A percentile compares a stretch with the other conserved stretches of the same genome.
Conservation (phyloP, 2,797 vertebrate species). For the Epinephelus malabaricus region DNA sequence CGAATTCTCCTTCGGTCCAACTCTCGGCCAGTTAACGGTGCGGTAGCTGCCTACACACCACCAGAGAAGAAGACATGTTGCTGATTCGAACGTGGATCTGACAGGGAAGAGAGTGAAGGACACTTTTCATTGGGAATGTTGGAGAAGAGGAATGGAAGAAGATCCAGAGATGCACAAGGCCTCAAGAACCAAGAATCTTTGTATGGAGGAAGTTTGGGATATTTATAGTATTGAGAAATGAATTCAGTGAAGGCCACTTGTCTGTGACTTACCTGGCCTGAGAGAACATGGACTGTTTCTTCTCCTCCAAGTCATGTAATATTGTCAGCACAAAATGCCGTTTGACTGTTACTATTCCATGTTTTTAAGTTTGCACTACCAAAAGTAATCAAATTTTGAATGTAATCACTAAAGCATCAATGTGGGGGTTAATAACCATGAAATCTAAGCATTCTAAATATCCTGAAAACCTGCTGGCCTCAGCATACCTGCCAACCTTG, state of each 20-base stretch:
- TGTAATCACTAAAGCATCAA: not conserved
- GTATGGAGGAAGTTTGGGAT: not conserved
- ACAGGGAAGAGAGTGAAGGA: slow-evolving; percentile 1
- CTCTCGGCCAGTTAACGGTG: slow-evolving; percentile 63
- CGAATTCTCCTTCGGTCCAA: slow-evolving; percentile 66
- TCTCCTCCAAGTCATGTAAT: too few species aligned
- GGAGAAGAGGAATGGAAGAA: not conserved
- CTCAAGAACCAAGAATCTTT: not conserved
- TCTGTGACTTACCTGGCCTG: slow-evolving; percentile 8
- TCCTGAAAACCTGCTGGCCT: too few species aligned
- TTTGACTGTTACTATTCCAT: not conserved
- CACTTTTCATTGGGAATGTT: not conserved
- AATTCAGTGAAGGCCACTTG: slow-evolving; percentile 1
- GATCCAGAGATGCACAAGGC: not conserved
- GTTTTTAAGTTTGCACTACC: not conserved
- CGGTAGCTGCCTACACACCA: not conserved
- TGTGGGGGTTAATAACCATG: not conserved
- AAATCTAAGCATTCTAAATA: not conserved
- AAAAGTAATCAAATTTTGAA: not conserved
- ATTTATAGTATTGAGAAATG: slow-evolving; percentile 27
- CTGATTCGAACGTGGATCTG: slow-evolving; percentile 40
- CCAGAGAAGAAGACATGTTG: slow-evolving; percentile 80
- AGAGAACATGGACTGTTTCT: too few species aligned
- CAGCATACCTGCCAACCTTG: too few species aligned
- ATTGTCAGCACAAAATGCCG: not conserved